phyloP scores from a whole-genome alignment of 2,888 invertebrate genomes.

The Strigamia crassipes region DNA sequence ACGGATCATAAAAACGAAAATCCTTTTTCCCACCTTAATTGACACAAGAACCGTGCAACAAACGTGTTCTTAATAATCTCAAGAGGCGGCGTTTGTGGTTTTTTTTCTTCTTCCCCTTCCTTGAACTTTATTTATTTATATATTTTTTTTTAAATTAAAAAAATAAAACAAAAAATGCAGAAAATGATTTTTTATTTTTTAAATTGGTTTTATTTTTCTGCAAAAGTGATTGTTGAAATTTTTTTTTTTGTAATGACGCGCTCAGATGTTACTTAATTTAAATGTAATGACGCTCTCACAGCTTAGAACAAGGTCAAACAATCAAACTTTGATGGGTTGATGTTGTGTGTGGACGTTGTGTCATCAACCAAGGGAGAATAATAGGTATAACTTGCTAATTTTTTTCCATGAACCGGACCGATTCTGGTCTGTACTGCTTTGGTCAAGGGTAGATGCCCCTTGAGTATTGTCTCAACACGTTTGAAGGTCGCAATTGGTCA shows the following conservation, averaged over 20 bases:
- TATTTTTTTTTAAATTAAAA: too few species aligned
- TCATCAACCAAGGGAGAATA: conserved; percentile 11
- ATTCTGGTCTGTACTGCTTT: conserved; percentile 11
- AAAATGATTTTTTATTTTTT: too few species aligned
- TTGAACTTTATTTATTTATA: too few species aligned
- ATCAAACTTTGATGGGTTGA: background rate
- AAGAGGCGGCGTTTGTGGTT: background rate
- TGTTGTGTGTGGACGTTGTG: conserved; percentile 3
- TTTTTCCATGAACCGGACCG: background rate
- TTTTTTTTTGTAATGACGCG: background rate
- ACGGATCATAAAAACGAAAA: background rate
- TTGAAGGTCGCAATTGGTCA: background rate
- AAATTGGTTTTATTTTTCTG: too few species aligned
- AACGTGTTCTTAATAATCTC: conserved; percentile 3
- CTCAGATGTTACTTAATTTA: background rate
- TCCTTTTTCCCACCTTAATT: conserved; percentile 4
- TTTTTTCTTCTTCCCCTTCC: background rate
- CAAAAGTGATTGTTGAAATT: too few species aligned
- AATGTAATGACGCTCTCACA: background rate
- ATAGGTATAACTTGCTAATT: conserved; percentile 16
- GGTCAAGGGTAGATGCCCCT: background rate
- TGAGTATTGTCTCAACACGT: background rate
- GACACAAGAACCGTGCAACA: background rate
- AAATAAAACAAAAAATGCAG: too few species aligned
- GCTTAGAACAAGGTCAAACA: background rate